phyloP scores from a whole-genome alignment of 2,888 invertebrate genomes.

The Phortica okadai region DNA sequence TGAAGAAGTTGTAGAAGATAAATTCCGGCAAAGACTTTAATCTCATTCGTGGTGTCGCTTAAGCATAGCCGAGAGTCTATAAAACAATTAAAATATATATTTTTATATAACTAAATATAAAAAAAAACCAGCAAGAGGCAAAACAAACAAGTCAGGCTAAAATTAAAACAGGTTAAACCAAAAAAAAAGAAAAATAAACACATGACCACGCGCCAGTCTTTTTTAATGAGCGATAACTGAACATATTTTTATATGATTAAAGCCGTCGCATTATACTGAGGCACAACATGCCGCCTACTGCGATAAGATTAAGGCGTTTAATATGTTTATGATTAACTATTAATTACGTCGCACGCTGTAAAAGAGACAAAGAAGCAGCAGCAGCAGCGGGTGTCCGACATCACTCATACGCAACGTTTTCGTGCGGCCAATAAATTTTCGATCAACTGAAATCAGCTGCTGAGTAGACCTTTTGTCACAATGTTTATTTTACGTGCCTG shows the following conservation, averaged over 20 bases:
- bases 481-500: not conserved
- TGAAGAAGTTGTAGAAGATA: too few species aligned
- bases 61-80: not conserved
- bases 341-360: slow-evolving; percentile 30
- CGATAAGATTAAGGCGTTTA: slow-evolving; percentile 1
- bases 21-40: too few species aligned
- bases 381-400: slow-evolving; percentile 47
- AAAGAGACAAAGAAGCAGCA: slow-evolving; percentile 31
- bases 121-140: too few species aligned
- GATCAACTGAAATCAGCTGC: slow-evolving; percentile 33
- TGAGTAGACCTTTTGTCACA: too few species aligned
- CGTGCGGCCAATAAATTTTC: slow-evolving; percentile 38
- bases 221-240: too few species aligned
- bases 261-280: not conserved
- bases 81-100: slow-evolving; percentile 5
- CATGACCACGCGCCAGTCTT: too few species aligned
- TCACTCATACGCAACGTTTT: slow-evolving; percentile 10
- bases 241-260: too few species aligned
- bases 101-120: not conserved
- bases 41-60: too few species aligned
- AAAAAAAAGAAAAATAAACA: not conserved
- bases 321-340: slow-evolving; percentile 25
- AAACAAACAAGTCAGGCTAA: too few species aligned
- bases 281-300: slow-evolving; percentile 40
- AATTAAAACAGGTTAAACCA: not conserved